phyloP scores from a whole-genome alignment of 2,797 vertebrate species.

The Anableps anableps region DNA sequence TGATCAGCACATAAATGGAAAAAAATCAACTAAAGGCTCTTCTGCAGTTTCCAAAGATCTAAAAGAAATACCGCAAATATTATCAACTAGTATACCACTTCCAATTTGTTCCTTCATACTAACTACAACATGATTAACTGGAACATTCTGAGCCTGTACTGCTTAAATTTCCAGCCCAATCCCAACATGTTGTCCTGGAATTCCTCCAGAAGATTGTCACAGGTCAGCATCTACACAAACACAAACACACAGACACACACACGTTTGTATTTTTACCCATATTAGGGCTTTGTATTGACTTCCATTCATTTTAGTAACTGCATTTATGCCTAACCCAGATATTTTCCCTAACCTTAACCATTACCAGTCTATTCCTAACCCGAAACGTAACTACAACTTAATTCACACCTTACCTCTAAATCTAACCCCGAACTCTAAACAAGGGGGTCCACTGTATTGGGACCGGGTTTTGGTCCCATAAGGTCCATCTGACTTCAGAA shows the following conservation, averaged over 20 bases:
- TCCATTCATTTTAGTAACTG: too few species aligned
- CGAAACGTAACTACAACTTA: too few species aligned
- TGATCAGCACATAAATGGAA: not conserved
- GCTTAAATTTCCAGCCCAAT: conserved; percentile 42
- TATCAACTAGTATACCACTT: conserved; percentile 56
- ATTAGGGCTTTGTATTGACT: too few species aligned
- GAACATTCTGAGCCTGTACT: conserved; percentile 47
- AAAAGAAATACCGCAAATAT: conserved; percentile 43
- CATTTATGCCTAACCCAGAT: too few species aligned
- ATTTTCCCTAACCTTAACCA: too few species aligned
- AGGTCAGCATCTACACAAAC: conserved; percentile 12
- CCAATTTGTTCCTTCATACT: conserved; percentile 53
- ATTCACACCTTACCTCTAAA: too few species aligned
- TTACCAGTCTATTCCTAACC: too few species aligned
- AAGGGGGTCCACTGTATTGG: too few species aligned
- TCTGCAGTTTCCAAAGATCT: not conserved
- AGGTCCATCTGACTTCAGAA: too few species aligned
- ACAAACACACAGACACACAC: conserved; percentile 18
- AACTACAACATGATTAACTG: conserved; percentile 59
- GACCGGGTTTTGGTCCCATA: too few species aligned
- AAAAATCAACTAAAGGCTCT: not conserved
- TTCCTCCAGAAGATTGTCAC: conserved; percentile 10
- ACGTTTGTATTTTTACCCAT: too few species aligned
- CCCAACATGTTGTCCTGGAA: conserved; percentile 42
- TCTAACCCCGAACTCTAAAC: too few species aligned